Conservation (phyloP, 53 echinoderm and acorn worm species). For the Echinometra lucunter region DNA sequence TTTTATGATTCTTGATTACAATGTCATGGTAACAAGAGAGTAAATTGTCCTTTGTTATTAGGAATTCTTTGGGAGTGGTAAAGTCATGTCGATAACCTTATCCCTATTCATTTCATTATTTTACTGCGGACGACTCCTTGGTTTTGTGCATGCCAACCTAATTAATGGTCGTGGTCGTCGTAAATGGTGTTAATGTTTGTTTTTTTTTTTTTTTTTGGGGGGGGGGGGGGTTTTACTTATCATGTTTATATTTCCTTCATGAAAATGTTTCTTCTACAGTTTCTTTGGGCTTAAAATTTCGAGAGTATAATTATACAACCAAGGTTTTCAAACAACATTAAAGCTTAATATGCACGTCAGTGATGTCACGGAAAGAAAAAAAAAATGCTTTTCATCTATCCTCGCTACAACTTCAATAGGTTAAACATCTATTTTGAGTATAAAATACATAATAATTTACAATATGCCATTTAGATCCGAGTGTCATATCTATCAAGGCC, state of each 20-base stretch:
- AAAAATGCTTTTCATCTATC: not conserved
- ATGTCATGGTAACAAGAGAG: not conserved
- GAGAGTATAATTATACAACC: no score
- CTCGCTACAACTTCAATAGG: not conserved
- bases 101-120: no score
- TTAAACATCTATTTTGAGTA: not conserved
- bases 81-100: not conserved
- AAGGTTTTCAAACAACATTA: no score
- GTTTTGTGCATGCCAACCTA: not conserved
- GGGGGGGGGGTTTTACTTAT: no score
- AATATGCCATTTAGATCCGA: not conserved
- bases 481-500: not conserved
- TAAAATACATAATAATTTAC: not conserved
- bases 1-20: conserved; percentile 14
- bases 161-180: no score
- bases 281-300: no score
- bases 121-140: not conserved
- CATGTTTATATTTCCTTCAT: no score
- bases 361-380: no score
- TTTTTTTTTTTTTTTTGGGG: no score
- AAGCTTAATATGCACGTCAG: no score
- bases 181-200: no score
- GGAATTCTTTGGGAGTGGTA: not conserved
- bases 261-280: no score
- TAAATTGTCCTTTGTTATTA: not conserved